Base-by-base conservation (phyloP, 2,888 invertebrate species). In the Drosophila mayaguana region DNA sequence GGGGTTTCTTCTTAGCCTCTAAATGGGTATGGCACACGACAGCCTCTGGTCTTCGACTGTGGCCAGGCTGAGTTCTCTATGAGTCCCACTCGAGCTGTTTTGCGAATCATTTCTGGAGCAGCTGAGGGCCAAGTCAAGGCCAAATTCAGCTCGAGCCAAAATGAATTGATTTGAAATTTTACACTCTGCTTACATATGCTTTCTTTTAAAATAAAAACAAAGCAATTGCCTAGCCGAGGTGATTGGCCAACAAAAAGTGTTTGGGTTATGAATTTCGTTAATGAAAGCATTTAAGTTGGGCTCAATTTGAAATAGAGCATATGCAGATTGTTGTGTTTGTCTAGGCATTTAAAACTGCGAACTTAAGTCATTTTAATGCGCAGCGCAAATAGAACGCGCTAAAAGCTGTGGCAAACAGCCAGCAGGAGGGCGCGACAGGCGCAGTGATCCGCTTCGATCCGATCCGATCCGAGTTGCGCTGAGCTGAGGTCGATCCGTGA, bases 391-490 rank as follows among this genome's bases (percentile, higher is more conserved):
- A 75, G 64, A 61, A 63, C 40, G 65, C 63, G 71, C 42, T 71
- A 69, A 81, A 72, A 78, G 67, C 68, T 67, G 73, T 36, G 83
- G 78, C 67, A 87, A 87, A 83, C 74, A 85, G 71, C 78, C 85
- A 82, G 78, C 74, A 73, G 78, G 63, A 63, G 63, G 50, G 76
- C 45, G 43, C 6, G 20, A 66, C 64, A 61, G 36, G 43, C 16
- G 40, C 32, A 8, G 40, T 57, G 48, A 68, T 45, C 34, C 34
- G 34, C 34, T 14, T 12, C 34, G 51, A 68, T 62, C 68, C 46
- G 46, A 63, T 50, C 48, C 63, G 43, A 18, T 2, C 5, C 12
- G 43, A 16, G 6, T 6, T 14, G 43, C n/a, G n/a, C n/a, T n/a
- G n/a, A n/a, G n/a, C n/a, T n/a, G n/a, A n/a, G n/a, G n/a, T n/a